Base-by-base conservation (phyloP, 2,797 vertebrate genomes). In the Sandelia bainsii region DNA sequence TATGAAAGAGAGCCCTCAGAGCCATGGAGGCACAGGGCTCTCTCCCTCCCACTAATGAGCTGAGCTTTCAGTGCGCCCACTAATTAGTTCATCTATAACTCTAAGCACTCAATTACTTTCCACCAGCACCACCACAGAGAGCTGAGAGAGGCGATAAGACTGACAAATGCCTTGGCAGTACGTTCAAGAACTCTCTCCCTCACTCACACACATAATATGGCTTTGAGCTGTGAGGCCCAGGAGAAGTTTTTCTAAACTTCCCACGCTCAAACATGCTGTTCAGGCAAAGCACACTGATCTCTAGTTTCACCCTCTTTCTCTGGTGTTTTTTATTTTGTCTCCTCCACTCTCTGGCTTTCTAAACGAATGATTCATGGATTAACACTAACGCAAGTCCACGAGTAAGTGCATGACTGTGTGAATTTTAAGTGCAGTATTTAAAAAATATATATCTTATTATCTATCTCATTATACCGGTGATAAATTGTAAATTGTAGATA, bases 41-140 rank as follows among this genome's bases (percentile, higher is more conserved):
- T 85, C 82, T 89, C 84, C 83, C 85, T 83, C 83, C 81, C 82
- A 78, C 90, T 93, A 93, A 93, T 92, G 93, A 94, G 92, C 83
- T 81, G 82, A 89, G 90, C 89, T 91, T 90, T 92, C 88, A 90
- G 60, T 87, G 86, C 60, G 46, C 81, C 83, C 81, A 81, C 88
- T 94, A 93, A 94, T 93, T 94, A 93, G 91, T 93, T 93, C 92
- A 93, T 93, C 93, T 91, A 92, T 90, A 92, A 94, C 89, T 89
- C 89, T 91, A 92, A 94, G 91, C 91, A 91, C 89, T 90, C 90
- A 93, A 92, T 93, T 93, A 93, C 90, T 91, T 91, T 89, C 75
- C 80, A 87, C 73, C 81, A 88, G 83, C 85, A 86, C 75, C 79
- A 84, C 75, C 85, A 79, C 75, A 72, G 81, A 89, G 85, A 79